Evolutionary conservation across 2,113 vertebrate species (phyloP).

Genomic region (Pteruthius melanotis): DNA sequence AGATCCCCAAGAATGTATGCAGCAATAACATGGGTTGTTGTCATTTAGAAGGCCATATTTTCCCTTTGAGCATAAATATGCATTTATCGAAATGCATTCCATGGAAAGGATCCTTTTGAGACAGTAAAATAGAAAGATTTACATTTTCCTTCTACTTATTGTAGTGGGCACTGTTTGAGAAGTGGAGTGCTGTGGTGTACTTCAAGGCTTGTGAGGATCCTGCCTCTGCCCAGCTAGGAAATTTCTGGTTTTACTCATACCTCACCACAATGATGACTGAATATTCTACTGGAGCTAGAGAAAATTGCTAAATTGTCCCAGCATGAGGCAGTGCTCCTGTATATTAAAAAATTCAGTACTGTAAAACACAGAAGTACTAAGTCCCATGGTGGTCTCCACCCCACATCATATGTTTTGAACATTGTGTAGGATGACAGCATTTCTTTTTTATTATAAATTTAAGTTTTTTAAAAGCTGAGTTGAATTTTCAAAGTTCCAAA

Average conservation of each 20-base stretch:
- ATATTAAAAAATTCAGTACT: neutral
- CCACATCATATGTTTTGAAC: neutral
- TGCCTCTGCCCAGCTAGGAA: neutral
- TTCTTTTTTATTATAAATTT: neutral
- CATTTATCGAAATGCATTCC: neutral
- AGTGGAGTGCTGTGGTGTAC: neutral
- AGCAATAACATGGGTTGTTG: neutral
- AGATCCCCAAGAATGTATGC: neutral
- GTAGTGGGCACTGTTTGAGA: neutral
- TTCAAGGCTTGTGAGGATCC: neutral
- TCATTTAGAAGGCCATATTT: neutral
- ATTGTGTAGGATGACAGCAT: neutral
- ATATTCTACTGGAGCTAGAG: neutral
- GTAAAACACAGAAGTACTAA: neutral
- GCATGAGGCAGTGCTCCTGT: neutral
- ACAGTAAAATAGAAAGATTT: neutral
- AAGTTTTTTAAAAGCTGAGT: neutral
- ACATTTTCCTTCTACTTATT: neutral
- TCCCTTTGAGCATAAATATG: neutral
- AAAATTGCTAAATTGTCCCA: neutral
- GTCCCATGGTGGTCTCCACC: neutral
- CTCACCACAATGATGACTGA: neutral
- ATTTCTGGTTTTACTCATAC: neutral
- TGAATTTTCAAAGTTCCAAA: neutral
- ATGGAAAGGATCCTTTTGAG: neutral